Conservation (phyloP, 2,113 vertebrate species). For the Clinocottus analis region DNA sequence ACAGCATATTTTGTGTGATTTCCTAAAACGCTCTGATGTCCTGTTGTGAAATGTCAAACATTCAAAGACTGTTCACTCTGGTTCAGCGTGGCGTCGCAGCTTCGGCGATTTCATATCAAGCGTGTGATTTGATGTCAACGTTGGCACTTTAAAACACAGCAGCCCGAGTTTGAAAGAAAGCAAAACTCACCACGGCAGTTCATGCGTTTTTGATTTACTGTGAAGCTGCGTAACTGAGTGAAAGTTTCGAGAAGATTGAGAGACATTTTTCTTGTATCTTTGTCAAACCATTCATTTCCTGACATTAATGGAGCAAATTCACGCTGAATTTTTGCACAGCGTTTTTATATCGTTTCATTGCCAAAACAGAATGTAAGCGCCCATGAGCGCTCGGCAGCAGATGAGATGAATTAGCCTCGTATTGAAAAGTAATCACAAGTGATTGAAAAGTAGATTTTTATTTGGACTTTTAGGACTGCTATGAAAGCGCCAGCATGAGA, state of each 20-base stretch:
- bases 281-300: slow-evolving; percentile 21
- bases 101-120: too few relatives aligned
- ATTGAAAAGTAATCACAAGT: slow-evolving; percentile 30
- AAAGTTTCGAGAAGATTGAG: slow-evolving; percentile 2
- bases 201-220: slow-evolving; percentile 31
- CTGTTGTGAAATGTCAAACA: background rate
- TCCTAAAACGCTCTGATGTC: slow-evolving; percentile 2
- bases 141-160: slow-evolving; percentile 14
- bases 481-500: slow-evolving; percentile 34
- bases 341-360: slow-evolving; percentile 18
- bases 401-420: background rate
- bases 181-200: background rate
- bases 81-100: background rate
- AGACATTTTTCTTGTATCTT: slow-evolving; percentile 10
- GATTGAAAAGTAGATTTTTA: slow-evolving; percentile 29
- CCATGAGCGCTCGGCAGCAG: background rate
- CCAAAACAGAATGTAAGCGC: background rate
- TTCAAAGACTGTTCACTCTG: slow-evolving; percentile 2
- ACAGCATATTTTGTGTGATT: slow-evolving; percentile 9
- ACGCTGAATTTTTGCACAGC: background rate
- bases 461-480: slow-evolving; percentile 18
- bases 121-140: slow-evolving; percentile 10
- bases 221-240: slow-evolving; percentile 9
- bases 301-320: slow-evolving; percentile 12
- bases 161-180: slow-evolving; percentile 33